Evolutionary conservation across 2,797 vertebrate species (phyloP), one percentile per base, ranked within the genome.

Genomic region (Acanthurus tractus): DNA sequence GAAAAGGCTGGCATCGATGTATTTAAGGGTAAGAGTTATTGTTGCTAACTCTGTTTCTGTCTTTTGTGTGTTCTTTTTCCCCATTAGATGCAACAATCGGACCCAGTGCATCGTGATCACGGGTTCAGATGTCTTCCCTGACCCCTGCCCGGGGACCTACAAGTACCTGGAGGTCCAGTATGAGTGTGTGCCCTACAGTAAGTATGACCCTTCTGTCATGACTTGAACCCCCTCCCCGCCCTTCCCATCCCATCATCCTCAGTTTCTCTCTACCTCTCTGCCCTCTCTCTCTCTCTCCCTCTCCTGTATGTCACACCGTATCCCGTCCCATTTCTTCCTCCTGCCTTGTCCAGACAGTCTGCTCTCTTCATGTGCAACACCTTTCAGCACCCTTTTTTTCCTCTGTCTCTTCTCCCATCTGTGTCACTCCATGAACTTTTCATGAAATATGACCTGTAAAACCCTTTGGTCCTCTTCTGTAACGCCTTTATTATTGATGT

Each of bases 141-240:
- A 99, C 94, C 98, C 98, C 74, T 99, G 98, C 92, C 98, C 98
- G 15, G 98, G 98, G 91, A 99, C 98, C 63, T 99, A 99, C 95
- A 99, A 99, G 90, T 99, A 99, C 81, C 96, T 99, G 95, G 98
- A 99, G 96, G 98, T 99, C 96, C 98, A 99, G 89, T 99, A 99
- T 96, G 98, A 99, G 95, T 99, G 98, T 96, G 98, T 99, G 85
- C 98, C 98, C 95, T 99, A 99, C 94, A 99, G 98, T 99, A 98
- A 99, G 98, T 99, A 96, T 90, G 86, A 88, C 89, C 86, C 88
- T 82, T 92, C 90, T 85, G 91, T 93, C 94, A 83, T 90, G 65
- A 84, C 67, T 86, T 87, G 76, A 76, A 80, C 54, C 57, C 53
- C 54, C 56, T 36, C 64, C 29, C 50, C 8, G 7, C 8, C 23